Evolutionary conservation across 2,113 vertebrate genomes (phyloP).

Genomic region (Prolemur simus): DNA sequence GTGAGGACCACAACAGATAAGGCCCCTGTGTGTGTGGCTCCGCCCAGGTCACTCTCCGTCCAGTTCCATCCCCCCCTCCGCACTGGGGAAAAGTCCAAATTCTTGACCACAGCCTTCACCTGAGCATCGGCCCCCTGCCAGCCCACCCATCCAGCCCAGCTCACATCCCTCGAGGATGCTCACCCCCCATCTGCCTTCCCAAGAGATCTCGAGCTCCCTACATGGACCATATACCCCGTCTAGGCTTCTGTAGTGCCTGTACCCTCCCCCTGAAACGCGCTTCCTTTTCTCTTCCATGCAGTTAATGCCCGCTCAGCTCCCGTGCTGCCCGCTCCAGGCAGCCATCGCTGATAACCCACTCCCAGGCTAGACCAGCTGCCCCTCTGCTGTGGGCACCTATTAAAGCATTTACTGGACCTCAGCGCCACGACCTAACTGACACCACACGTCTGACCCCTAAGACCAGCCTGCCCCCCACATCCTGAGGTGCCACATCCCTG

Average conservation of each 20-base stretch:
- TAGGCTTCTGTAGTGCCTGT: neutral
- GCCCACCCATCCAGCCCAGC: neutral
- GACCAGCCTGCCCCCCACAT: neutral
- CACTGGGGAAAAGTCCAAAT: neutral
- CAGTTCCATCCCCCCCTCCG: neutral
- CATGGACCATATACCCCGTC: accelerated
- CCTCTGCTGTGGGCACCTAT: too few species aligned
- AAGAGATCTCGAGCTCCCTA: accelerated
- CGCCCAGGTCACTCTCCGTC: neutral
- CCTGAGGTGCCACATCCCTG: too few species aligned
- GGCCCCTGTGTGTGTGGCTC: neutral
- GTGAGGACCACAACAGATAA: neutral
- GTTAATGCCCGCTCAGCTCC: neutral
- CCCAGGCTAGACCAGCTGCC: neutral
- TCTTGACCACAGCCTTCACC: neutral
- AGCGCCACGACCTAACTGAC: accelerated
- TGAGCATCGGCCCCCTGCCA: neutral
- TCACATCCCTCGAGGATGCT: accelerated
- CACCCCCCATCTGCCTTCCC: neutral
- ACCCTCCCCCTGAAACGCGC: too few species aligned
- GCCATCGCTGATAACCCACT: neutral
- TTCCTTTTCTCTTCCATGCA: neutral
- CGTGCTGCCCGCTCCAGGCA: neutral
- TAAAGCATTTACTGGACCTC: neutral
- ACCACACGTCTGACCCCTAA: neutral